phyloP scores from a whole-genome alignment of 92 coral and sea anemone species.

The Metridium senile region DNA sequence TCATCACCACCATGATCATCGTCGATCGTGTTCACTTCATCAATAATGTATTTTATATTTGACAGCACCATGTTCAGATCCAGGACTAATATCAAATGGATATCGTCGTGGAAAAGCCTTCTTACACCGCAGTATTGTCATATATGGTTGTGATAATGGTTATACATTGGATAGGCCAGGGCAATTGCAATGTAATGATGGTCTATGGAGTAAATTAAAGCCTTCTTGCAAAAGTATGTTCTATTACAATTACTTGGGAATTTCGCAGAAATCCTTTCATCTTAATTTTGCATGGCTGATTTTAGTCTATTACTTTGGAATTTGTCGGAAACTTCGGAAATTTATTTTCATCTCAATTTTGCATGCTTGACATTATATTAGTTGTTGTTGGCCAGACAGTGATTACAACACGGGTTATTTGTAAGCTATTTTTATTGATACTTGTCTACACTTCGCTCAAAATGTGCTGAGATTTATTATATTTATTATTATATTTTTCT shows the following conservation, averaged over 20 bases:
- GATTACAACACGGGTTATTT: too few species aligned
- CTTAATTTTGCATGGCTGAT: background rate
- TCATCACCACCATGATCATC: too few species aligned
- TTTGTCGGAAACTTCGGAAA: too few species aligned
- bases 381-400: too few species aligned
- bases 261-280: background rate
- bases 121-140: background rate
- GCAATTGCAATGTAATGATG: constrained; percentile 37
- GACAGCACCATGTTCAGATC: constrained; percentile 21
- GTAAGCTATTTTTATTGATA: too few species aligned
- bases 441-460: too few species aligned
- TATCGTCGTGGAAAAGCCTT: background rate
- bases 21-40: too few species aligned
- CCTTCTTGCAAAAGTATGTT: constrained; percentile 44
- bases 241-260: background rate
- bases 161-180: constrained; percentile 21
- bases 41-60: background rate
- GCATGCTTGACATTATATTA: too few species aligned
- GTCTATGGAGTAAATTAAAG: constrained; percentile 35
- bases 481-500: too few species aligned
- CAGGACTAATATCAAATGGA: constrained; percentile 5
- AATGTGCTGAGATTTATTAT: too few species aligned
- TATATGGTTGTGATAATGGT: constrained; percentile 26
- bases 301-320: background rate
- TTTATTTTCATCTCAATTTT: too few species aligned